phyloP scores from a whole-genome alignment of 1,140 invertebrate genomes.

The Drosophila funebris region DNA sequence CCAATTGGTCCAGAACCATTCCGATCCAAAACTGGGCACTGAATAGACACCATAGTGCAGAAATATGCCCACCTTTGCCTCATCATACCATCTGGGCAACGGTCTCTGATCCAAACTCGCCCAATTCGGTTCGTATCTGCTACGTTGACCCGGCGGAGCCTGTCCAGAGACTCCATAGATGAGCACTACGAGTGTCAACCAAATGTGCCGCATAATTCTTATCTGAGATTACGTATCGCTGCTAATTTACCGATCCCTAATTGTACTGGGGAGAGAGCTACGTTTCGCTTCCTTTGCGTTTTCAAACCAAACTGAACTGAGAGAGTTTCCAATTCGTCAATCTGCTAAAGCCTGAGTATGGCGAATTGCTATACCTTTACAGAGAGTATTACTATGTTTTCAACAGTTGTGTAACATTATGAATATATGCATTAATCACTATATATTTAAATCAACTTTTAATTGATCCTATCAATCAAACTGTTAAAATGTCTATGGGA shows the following conservation, averaged over 20 bases:
- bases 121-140: conserved; percentile 89
- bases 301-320: conserved; percentile 21
- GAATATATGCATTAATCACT: too few species aligned
- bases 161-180: conserved; percentile 14
- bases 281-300: conserved; percentile 12
- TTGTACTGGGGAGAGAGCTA: background rate
- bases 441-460: too few species aligned
- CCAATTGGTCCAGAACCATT: conserved; percentile 95
- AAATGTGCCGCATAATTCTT: background rate
- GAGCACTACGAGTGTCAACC: background rate
- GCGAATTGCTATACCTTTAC: conserved; percentile 1
- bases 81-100: conserved; percentile 94
- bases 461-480: too few species aligned
- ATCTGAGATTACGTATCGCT: background rate
- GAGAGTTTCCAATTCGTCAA: background rate
- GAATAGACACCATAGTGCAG: conserved; percentile 97
- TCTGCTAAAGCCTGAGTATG: background rate
- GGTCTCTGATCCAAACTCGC: conserved; percentile 92
- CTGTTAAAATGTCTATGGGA: too few species aligned
- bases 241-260: background rate
- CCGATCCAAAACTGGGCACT: conserved; percentile 92
- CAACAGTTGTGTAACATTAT: background rate
- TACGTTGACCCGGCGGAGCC: conserved; percentile 35
- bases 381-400: background rate
- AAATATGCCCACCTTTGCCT: conserved; percentile 96